Evolutionary conservation across 1,140 invertebrate genomes (phyloP), one percentile per base, ranked within the genome.

Genomic region (Arion vulgaris): DNA sequence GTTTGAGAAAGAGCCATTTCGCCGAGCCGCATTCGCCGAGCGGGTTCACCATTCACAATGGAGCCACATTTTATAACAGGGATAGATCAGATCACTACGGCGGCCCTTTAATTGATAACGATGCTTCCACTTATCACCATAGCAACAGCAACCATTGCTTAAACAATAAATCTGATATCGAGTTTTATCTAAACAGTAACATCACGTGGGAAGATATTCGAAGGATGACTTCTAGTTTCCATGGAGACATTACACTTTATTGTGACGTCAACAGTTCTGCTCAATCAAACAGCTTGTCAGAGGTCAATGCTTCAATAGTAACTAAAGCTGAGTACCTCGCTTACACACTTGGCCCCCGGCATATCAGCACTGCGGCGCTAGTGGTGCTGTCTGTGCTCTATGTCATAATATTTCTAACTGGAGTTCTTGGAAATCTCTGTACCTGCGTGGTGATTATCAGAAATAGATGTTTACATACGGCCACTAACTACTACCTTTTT

Each of bases 371-470:
- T 0, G 83, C 75, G 39, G 86, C 84, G 0, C 83, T 87, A n/a
- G 83, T 87, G 15, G 71, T 88, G 13, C 79, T 94, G 83, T 93
- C 93, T 1, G 92, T 97, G 9, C 94, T 98, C 36, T 98, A 98
- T 91, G 89, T 94, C 0, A 85, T 96, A 0, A 98, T 98, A 85
- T 96, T 98, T 86, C 86, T 98, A 0, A 95, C 95, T 0, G 97
- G 98, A 1, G 92, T 97, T 0, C 92, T 98, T 23, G 98, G 98
- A 0, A 99, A 99, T 91, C 93, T 98, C 11, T 96, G 95, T 90
- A 98, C 97, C 11, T 98, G 97, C 91, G 94, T 98, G 66, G 97
- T 99, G 17, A 98, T 99, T 77, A 94, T 95, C 36, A 94, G 95
- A 85, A 98, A 98, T 92, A 96, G 96, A 89, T 96, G 95, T n/a